These are phyloP conservation scores for Phlogophora meticulosa DNA, from an alignment of 2,888 invertebrate species.

Conservation along the genomic window DNA sequence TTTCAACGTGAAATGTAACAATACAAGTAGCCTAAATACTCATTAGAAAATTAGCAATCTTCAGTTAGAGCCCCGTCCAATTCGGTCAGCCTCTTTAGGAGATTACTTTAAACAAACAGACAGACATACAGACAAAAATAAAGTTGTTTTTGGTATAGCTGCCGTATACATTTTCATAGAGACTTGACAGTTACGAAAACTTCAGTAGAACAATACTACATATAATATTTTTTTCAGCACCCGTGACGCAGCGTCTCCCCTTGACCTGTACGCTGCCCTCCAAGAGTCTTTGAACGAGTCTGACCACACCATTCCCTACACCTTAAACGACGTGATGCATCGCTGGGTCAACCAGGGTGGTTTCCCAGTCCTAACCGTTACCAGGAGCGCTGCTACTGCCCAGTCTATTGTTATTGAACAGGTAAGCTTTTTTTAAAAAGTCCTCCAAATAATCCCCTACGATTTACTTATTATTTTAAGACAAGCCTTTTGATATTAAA, in stretches of 20 bases:
- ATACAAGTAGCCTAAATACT: too few species aligned
- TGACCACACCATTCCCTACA: conserved; percentile 77
- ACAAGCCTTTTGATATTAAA: not conserved
- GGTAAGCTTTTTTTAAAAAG: conserved; percentile 70
- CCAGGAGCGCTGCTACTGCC: conserved; percentile 82
- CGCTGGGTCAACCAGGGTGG: conserved; percentile 95
- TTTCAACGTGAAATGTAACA: too few species aligned
- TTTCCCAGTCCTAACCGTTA: conserved; percentile 93
- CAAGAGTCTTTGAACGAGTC: conserved; percentile 74
- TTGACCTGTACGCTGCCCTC: conserved; percentile 77
- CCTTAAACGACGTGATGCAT: conserved; percentile 92
- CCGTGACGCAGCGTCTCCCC: conserved; percentile 77
- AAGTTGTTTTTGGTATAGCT: too few species aligned
- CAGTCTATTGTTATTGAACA: conserved; percentile 80
- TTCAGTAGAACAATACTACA: too few species aligned
- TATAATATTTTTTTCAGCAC: conserved; percentile 68
- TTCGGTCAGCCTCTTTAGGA: too few species aligned
- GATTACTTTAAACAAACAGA: too few species aligned
- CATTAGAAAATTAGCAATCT: too few species aligned
- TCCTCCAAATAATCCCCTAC: too few species aligned
- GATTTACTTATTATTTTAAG: not conserved
- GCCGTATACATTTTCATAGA: too few species aligned
- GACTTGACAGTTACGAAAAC: too few species aligned
- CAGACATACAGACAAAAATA: too few species aligned
- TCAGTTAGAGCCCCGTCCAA: too few species aligned